Conservation (phyloP, 2,113 vertebrate species). For the Bettongia penicillata region DNA sequence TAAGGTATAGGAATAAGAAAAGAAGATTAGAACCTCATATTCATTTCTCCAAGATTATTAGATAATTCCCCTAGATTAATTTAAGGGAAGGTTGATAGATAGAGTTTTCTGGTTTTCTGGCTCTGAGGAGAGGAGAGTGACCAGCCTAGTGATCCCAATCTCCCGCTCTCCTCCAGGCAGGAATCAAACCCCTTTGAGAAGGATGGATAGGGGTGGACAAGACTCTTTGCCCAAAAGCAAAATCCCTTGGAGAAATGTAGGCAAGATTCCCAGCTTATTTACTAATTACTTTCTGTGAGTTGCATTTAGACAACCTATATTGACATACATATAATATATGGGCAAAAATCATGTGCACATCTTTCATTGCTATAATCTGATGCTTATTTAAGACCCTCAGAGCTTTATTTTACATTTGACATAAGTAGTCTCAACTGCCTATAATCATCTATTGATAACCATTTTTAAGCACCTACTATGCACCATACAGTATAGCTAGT, state of each 20-base stretch:
- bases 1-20: no score
- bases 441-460: background rate
- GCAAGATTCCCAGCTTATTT: background rate
- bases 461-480: background rate
- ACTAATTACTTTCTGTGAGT: background rate
- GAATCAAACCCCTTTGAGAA: no score
- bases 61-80: no score
- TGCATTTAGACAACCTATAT: background rate
- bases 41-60: no score
- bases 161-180: no score
- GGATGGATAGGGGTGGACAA: no score
- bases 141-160: no score
- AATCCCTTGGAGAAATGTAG: background rate
- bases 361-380: background rate
- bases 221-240: no score
- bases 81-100: no score
- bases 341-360: background rate
- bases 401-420: background rate
- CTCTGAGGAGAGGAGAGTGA: no score
- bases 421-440: background rate
- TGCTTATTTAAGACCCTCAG: background rate
- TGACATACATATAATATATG: background rate
- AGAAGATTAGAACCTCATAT: no score
- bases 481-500: background rate
- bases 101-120: no score